These are phyloP conservation scores for Dicentrarchus labrax DNA, from an alignment of 2,113 vertebrate species.

Conservation along the genomic window DNA sequence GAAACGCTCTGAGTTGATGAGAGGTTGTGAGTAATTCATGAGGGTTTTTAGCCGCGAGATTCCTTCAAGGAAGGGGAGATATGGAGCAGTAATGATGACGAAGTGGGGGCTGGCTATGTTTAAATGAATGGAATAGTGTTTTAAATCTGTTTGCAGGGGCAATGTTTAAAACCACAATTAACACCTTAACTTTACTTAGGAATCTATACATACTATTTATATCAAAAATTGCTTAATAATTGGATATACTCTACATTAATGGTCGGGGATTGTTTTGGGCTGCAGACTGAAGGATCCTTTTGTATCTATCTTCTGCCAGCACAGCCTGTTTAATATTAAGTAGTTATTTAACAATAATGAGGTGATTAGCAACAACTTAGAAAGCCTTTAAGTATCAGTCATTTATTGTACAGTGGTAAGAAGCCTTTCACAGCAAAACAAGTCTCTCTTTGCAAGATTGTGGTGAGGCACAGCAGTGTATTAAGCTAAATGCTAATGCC, in stretches of 20 bases:
- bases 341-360: conserved; percentile 5
- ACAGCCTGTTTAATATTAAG: not conserved
- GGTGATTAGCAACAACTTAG: not conserved
- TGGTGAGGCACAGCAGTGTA: not conserved
- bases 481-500: not conserved
- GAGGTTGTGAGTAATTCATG: conserved; percentile 58
- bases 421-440: not conserved
- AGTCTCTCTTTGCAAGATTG: not conserved
- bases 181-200: not conserved
- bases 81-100: conserved; percentile 26
- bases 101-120: not conserved
- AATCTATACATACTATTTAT: not conserved
- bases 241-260: not conserved
- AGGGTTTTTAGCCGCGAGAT: conserved; percentile 31
- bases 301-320: not conserved
- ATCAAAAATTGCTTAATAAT: not conserved
- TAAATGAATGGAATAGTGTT: conserved; percentile 1
- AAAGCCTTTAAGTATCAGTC: not conserved
- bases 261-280: not conserved
- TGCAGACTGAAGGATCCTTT: not conserved
- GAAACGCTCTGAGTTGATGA: conserved; percentile 24
- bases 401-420: not conserved
- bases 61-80: conserved; percentile 31
- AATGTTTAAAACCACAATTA: not conserved
- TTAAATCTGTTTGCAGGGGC: not conserved